phyloP scores from a whole-genome alignment of 2,797 vertebrate species.

The Antennarius maculatus region DNA sequence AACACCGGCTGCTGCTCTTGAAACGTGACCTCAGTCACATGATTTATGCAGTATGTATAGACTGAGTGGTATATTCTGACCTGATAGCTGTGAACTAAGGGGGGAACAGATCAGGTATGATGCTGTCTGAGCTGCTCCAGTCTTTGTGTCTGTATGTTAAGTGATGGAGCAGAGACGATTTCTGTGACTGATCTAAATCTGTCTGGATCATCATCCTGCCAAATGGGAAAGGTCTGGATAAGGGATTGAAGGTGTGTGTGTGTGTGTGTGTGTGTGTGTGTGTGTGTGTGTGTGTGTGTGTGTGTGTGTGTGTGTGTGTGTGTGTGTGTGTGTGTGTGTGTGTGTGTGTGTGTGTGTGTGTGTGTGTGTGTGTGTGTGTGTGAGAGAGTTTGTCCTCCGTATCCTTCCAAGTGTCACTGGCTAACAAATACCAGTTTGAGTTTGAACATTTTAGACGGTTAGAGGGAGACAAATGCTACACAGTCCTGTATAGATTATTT shows the following conservation, averaged over 20 bases:
- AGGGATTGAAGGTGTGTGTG: constrained; percentile 39
- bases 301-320: not conserved
- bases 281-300: not conserved
- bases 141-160: constrained; percentile 36
- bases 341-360: no score
- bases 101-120: constrained; percentile 2
- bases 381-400: constrained; percentile 20
- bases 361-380: constrained; percentile 1
- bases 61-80: constrained; percentile 7
- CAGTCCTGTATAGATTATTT: constrained; percentile 23
- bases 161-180: constrained; percentile 58
- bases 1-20: constrained; percentile 2
- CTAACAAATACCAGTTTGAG: constrained; percentile 10
- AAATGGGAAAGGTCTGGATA: constrained; percentile 69
- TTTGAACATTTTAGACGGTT: constrained; percentile 17
- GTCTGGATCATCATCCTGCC: constrained; percentile 55
- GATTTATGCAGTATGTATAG: not conserved
- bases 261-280: no score
- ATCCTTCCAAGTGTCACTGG: constrained; percentile 32
- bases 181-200: constrained; percentile 42
- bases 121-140: constrained; percentile 29
- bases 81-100: constrained; percentile 19
- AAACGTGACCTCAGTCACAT: constrained; percentile 1
- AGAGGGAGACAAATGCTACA: constrained; percentile 6
- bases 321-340: constrained; percentile 2